Conservation (phyloP, 2,113 vertebrate species). For the Erythrolamprus reginae region DNA sequence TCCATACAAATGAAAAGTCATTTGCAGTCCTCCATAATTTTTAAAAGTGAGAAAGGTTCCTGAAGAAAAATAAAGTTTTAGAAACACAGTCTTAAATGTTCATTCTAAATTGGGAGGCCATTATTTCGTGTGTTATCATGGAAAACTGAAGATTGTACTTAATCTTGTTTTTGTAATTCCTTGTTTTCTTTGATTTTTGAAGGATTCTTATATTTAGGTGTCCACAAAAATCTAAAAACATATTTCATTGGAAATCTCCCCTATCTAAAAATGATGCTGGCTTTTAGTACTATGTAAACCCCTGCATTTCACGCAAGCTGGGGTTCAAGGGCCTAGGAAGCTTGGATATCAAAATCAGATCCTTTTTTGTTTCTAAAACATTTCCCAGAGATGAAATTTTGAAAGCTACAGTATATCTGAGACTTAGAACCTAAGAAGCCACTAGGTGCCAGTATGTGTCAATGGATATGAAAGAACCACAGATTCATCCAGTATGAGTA, state of each 20-base stretch:
- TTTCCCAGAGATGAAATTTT: neutral
- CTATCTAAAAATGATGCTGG: neutral
- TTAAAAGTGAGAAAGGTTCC: neutral
- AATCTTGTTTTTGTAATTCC: neutral
- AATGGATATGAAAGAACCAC: neutral
- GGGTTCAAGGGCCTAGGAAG: neutral
- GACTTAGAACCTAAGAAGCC: neutral
- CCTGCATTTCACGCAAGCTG: neutral
- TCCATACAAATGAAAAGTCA: neutral
- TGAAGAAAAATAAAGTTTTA: neutral
- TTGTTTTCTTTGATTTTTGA: neutral
- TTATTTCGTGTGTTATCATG: neutral
- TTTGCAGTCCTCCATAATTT: neutral
- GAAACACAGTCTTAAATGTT: neutral
- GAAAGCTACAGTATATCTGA: neutral
- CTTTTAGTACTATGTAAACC: neutral
- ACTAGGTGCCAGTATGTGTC: constrained; percentile 20
- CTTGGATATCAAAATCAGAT: neutral
- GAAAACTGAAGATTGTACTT: neutral
- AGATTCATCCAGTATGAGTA: neutral
- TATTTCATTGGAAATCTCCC: neutral
- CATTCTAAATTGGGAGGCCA: neutral
- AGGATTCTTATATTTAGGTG: neutral
- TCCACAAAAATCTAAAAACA: neutral
- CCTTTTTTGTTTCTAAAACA: neutral